A percentile compares a stretch with the other conserved stretches of the same genome.
Evolutionary conservation across 2,797 vertebrate species (phyloP).

Genomic region (Leptodactylus fallax): DNA sequence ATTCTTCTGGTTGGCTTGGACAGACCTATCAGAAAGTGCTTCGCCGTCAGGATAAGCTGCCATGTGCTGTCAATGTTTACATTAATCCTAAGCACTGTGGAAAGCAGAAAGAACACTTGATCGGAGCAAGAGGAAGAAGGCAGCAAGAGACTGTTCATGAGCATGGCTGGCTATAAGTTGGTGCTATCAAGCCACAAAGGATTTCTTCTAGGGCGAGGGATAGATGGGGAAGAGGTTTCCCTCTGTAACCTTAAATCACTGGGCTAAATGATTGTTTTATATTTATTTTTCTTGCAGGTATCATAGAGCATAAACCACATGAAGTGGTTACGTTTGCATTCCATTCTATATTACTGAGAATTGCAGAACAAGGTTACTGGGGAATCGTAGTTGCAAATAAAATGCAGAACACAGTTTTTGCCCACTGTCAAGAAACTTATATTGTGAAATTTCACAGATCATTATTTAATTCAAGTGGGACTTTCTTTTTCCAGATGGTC

Average conservation of each 20-base stretch:
- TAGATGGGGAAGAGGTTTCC: neutral
- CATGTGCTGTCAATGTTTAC: slow-evolving; percentile 84
- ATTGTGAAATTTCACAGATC: slow-evolving; percentile 18
- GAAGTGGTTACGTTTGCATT: slow-evolving; percentile 40
- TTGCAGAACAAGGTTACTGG: slow-evolving; percentile 48
- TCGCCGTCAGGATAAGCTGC: slow-evolving; percentile 77
- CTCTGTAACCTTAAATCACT: slow-evolving; percentile 39
- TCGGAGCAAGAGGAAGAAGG: slow-evolving; percentile 79
- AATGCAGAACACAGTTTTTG: neutral
- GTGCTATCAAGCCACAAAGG: slow-evolving; percentile 54
- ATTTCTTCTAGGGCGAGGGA: slow-evolving; percentile 38
- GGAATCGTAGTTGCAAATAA: slow-evolving; percentile 10
- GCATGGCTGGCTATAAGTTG: slow-evolving; percentile 60
- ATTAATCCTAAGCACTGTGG: slow-evolving; percentile 85
- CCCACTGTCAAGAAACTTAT: slow-evolving; percentile 1
- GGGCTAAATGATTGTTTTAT: slow-evolving; percentile 48
- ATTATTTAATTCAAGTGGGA: slow-evolving; percentile 1
- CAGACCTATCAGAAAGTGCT: slow-evolving; percentile 78
- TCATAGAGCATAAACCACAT: slow-evolving; percentile 22
- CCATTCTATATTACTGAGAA: slow-evolving; percentile 52
- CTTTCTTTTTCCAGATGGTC: neutral
- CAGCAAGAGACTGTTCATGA: slow-evolving; percentile 66
- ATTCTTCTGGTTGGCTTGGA: slow-evolving; percentile 73
- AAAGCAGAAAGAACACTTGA: slow-evolving; percentile 79
- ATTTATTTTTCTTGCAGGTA: slow-evolving; percentile 59